Conservation (phyloP, 2,888 invertebrate species). For the Phragmatobia fuliginosa region DNA sequence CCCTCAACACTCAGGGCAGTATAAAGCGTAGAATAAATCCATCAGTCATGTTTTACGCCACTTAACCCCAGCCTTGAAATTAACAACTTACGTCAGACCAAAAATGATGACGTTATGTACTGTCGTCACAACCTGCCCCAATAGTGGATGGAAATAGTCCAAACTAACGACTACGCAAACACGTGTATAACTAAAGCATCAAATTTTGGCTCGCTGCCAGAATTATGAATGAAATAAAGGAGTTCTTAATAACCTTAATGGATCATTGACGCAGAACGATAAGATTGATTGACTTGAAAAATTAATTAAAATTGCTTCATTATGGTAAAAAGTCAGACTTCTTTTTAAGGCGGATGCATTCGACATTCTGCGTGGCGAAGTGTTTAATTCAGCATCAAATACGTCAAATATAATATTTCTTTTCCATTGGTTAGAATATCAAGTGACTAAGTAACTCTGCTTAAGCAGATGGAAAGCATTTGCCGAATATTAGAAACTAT, state of each 20-base stretch:
- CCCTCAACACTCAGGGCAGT: too few relatives aligned
- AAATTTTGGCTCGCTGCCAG: not conserved
- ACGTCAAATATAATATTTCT: too few relatives aligned
- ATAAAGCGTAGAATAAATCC: slow-evolving; percentile 1
- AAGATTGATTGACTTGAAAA: not conserved
- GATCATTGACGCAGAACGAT: not conserved
- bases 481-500: too few relatives aligned
- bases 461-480: too few relatives aligned
- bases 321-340: not conserved
- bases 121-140: slow-evolving; percentile 16
- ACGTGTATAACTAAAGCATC: not conserved
- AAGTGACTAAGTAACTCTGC: too few relatives aligned
- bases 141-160: slow-evolving; percentile 12
- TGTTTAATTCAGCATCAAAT: not conserved
- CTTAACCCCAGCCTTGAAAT: slow-evolving; percentile 11
- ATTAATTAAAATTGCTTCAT: not conserved
- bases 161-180: slow-evolving; percentile 7
- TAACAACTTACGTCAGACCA: slow-evolving; percentile 15
- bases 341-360: not conserved
- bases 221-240: not conserved
- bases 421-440: too few relatives aligned
- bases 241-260: not conserved
- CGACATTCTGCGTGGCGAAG: not conserved
- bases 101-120: slow-evolving; percentile 15
- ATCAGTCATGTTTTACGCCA: slow-evolving; percentile 8